Conservation (phyloP, 2,888 invertebrate genomes). For the Epistrophella euchroma region DNA sequence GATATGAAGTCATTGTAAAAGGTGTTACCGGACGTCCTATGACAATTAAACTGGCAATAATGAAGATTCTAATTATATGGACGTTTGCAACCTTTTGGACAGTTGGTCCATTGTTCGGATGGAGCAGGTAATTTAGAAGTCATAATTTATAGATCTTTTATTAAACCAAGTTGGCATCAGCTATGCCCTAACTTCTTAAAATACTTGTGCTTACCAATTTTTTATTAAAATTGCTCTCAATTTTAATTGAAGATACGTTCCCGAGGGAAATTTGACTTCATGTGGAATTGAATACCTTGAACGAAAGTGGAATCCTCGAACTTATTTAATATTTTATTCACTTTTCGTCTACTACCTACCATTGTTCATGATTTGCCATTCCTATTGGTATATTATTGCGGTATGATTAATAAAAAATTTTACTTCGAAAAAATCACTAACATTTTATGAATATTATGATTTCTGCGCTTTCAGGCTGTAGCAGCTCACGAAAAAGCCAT, state of each 20-base stretch:
- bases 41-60: constrained; percentile 84
- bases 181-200: too few relatives aligned
- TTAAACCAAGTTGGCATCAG: too few relatives aligned
- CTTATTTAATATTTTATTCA: constrained; percentile 85
- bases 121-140: constrained; percentile 83
- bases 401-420: constrained; percentile 78
- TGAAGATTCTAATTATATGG: constrained; percentile 85
- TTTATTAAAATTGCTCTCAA: too few relatives aligned
- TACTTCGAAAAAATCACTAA: too few relatives aligned
- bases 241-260: constrained; percentile 86
- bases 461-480: constrained; percentile 83
- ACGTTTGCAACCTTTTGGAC: constrained; percentile 85
- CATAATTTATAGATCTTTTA: background rate
- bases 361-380: constrained; percentile 85
- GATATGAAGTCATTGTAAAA: constrained; percentile 97
- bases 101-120: constrained; percentile 86
- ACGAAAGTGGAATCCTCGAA: constrained; percentile 84
- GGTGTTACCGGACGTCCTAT: constrained; percentile 85
- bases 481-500: constrained; percentile 85
- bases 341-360: constrained; percentile 84
- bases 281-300: constrained; percentile 85
- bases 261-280: constrained; percentile 87
- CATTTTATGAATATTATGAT: too few relatives aligned
- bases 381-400: constrained; percentile 86
- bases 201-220: too few relatives aligned